These are phyloP conservation scores for Okamejei kenojei DNA, from an alignment of 2,797 vertebrate genomes.

Conservation along the genomic window DNA sequence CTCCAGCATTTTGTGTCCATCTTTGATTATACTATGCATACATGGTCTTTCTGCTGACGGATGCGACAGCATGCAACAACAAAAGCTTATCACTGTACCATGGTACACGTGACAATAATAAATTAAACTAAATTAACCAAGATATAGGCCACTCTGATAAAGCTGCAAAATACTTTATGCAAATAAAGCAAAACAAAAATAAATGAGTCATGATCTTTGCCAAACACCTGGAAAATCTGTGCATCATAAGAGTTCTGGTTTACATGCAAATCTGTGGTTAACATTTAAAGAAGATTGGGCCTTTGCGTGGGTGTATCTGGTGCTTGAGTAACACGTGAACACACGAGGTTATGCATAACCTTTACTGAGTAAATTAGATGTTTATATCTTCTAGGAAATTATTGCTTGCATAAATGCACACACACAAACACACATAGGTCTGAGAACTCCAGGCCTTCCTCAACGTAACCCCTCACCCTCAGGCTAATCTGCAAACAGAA, in stretches of 20 bases:
- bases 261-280: conserved; percentile 7
- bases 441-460: neutral
- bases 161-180: neutral
- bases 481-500: too few relatives aligned
- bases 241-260: neutral
- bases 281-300: neutral
- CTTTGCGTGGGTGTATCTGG: neutral
- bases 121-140: too few relatives aligned
- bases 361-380: neutral
- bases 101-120: too few relatives aligned
- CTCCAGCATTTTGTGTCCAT: too few relatives aligned
- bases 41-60: too few relatives aligned
- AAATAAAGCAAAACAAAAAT: too few relatives aligned
- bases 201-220: neutral
- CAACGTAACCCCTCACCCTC: neutral
- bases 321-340: neutral
- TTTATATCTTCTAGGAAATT: neutral
- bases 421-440: neutral
- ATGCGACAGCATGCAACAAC: too few relatives aligned
- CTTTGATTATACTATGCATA: too few relatives aligned
- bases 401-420: neutral
- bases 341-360: neutral
- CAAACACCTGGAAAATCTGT: neutral
- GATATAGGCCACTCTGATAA: too few relatives aligned
- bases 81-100: too few relatives aligned